phyloP scores from a whole-genome alignment of 2,797 vertebrate genomes.

The Carduelis carduelis region DNA sequence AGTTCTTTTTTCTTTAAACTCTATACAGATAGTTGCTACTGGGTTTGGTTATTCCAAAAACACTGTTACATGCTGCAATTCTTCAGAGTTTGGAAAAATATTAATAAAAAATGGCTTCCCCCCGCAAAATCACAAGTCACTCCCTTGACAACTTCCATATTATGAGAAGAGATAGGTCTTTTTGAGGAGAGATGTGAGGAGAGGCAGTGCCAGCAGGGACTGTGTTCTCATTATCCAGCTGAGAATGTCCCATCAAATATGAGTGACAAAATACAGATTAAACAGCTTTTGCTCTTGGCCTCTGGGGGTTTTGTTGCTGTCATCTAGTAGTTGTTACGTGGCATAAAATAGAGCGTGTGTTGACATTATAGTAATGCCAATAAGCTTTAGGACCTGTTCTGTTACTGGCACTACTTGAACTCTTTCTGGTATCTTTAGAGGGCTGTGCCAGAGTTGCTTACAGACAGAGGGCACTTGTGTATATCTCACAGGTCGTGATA shows the following conservation, averaged over 20 bases:
- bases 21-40: not conserved
- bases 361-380: not conserved
- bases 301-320: not conserved
- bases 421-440: not conserved
- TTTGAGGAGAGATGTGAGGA: not conserved
- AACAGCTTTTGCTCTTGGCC: not conserved
- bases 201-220: not conserved
- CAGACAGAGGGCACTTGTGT: conserved; percentile 36
- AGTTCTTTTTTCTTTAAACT: not conserved
- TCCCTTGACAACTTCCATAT: not conserved
- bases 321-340: not conserved
- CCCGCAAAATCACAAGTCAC: not conserved
- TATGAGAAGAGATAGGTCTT: not conserved
- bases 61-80: not conserved
- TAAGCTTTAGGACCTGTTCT: not conserved
- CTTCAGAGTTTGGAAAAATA: not conserved
- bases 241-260: not conserved
- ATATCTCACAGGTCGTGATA: not conserved
- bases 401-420: not conserved
- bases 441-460: not conserved
- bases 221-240: not conserved
- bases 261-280: conserved; percentile 7
- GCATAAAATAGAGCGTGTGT: not conserved
- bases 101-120: not conserved
- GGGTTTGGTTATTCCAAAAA: not conserved